Base-by-base conservation (phyloP, 2,113 vertebrate genomes). In the Ochotona princeps region DNA sequence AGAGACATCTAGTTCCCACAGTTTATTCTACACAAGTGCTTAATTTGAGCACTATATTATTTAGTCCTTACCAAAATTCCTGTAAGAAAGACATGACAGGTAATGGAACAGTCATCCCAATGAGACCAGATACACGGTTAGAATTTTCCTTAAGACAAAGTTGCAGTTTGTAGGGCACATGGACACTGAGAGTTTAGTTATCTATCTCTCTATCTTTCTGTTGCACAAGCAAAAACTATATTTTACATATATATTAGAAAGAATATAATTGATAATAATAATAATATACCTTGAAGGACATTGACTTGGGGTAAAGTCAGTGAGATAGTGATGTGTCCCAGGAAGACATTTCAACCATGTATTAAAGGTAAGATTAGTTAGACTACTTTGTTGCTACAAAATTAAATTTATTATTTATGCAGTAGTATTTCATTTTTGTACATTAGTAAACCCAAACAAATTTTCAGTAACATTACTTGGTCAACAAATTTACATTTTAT, bases 321-420 rank as follows among this genome's bases (percentile, higher is more conserved):
- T 83, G 87, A 73, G 21, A 20, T 76, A 88, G 30, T 75, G 21
- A 82, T 89, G 20, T 81, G 23, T 23, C 84, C 35, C 32, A 79
- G 5, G 23, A 87, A 47, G 67, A 87, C 21, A 35, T 67, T 67
- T 93, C 85, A 44, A 69, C 35, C 89, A 76, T 9, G 80, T 60
- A 35, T 38, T 90, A 88, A 89, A 92, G 69, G 78, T 17, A 93
- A 23, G 5, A 70, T 70, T 85, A 92, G 25, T 78, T 63, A 94
- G n/a, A 65, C 38, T 81, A 7, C 2, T 51, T 73, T 87, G 75
- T 87, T 88, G 49, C 14, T 67, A 51, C 65, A 86, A 51, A 32
- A 89, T 83, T 13, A 75, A 92, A 91, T 74, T 81, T 78, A 47
- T 63, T 20, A 7, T 92, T 85, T 80, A 69, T 65, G 4, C 10